Base-by-base conservation (phyloP, 1,140 invertebrate genomes). In the Drosophila fuyamai region DNA sequence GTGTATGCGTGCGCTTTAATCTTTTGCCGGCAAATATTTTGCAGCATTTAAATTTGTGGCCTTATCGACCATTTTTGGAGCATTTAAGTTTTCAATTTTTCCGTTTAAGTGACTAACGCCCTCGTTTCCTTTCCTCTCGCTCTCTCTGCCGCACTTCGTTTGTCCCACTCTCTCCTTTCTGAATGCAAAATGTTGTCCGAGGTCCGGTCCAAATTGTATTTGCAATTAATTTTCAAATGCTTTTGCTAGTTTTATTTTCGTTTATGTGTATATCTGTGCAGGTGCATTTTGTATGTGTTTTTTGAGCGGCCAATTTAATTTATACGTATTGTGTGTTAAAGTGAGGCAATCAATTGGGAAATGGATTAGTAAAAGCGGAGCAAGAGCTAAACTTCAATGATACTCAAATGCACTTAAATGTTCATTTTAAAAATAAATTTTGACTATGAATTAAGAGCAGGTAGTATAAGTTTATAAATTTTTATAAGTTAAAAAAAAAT, bases 1-100 rank as follows among this genome's bases (percentile, higher is more conserved):
- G 56, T 63, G 36, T 81, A 12, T 72, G 65, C 41, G 50, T 50
- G 29, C n/a, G 75, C 82, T 86, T 86, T 86, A 86, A 86, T 86
- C 82, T 86, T 76, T 76, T 74, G 66, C 82, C 68, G 51, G 73
- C 57, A 60, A 85, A 86, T 67, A 86, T 79, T 85, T 85, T 81
- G 61, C 51, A 82, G 59, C 75, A 86, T 83, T 86, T 86, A 79
- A 86, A 79, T 79, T 66, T 16, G 40, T 16, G 14, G 27, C 36
- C 41, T 56, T 55, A 68, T 61, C 46, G 63, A 55, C 58, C 41
- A 58, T 58, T 82, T 76, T 63, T 66, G 55, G 54, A 76, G 70
- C 71, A 79, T 88, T 86, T 79, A 82, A 86, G 59, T 62, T 86
- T 82, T 79, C 48, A 43, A 46, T 76, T 48, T 66, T 44, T 38